These are phyloP conservation scores for Brachionus manjavacas DNA, from an alignment of 1,140 invertebrate species.

Conservation along the genomic window DNA sequence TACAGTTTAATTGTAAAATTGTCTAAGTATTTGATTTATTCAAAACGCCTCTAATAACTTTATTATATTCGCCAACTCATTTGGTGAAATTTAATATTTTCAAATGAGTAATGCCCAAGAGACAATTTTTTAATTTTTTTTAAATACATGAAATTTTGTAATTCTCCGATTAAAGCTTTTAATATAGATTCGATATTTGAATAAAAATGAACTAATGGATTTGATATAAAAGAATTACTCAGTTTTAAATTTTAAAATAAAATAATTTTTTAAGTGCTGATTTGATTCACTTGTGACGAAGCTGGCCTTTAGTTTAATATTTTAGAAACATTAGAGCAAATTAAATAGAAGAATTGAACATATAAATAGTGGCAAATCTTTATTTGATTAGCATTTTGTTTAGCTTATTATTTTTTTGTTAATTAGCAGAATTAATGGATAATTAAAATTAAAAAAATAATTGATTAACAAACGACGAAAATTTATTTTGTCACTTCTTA, in stretches of 20 bases:
- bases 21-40: neutral
- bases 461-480: neutral
- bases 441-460: neutral
- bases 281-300: neutral
- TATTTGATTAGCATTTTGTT: too few species aligned
- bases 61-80: neutral
- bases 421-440: neutral
- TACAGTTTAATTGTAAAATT: too few species aligned
- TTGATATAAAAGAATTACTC: neutral
- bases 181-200: neutral
- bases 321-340: too few species aligned
- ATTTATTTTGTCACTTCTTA: neutral
- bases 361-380: too few species aligned
- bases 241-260: neutral
- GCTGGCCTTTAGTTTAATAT: neutral
- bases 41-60: neutral
- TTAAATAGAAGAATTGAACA: too few species aligned
- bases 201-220: neutral
- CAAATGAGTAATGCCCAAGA: neutral
- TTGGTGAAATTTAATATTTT: neutral
- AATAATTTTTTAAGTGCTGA: neutral
- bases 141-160: too few species aligned
- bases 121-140: neutral
- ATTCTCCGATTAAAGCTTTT: neutral
- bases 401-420: neutral